Evolutionary conservation across 2,113 vertebrate genomes (phyloP), one percentile per base, ranked within the genome.

Genomic region (Aleadryas rufinucha): DNA sequence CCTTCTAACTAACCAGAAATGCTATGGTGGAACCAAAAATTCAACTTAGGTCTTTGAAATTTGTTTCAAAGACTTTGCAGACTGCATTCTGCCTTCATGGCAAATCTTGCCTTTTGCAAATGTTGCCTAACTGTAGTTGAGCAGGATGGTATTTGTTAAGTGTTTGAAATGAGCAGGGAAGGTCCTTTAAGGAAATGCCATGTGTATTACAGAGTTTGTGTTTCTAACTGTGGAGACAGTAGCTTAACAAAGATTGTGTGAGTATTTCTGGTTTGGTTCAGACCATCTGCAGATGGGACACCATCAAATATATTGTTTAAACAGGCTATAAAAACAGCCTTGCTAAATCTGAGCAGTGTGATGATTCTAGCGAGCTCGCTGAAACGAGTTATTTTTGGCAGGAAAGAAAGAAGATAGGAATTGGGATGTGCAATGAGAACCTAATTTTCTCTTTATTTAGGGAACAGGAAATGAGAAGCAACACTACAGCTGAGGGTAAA

Each of bases 381-480:
- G 66, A 76, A 95, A 65, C 28, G 49, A 72, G 53, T 84, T 95
- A 70, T 93, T 96, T 93, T 95, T 88, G 66, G 59, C 84, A 94
- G 61, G 39, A 45, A 72, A 79, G 66, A 79, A 69, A 60, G 28
- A 76, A 88, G 50, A 72, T 28, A 41, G 47, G 47, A 21, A 24
- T 80, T 50, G 39, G 53, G 74, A 54, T 86, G 44, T 84, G 49
- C 59, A 37, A 26, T 57, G 59, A 68, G 60, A 90, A 85, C 33
- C 17, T 74, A 47, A 87, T 83, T 94, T 91, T 93, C 52, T 81
- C 49, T 95, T 84, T 82, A 60, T 78, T 70, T 87, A 87, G 80
- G 64, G 37, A 91, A 44, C 8, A 52, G 81, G 77, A 91, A 95
- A 84, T 93, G 61, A 87, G 74, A 53, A 93, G 47, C 59, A 88